phyloP scores from a whole-genome alignment of 2,797 vertebrate genomes.

The Enteromius anoplus region DNA sequence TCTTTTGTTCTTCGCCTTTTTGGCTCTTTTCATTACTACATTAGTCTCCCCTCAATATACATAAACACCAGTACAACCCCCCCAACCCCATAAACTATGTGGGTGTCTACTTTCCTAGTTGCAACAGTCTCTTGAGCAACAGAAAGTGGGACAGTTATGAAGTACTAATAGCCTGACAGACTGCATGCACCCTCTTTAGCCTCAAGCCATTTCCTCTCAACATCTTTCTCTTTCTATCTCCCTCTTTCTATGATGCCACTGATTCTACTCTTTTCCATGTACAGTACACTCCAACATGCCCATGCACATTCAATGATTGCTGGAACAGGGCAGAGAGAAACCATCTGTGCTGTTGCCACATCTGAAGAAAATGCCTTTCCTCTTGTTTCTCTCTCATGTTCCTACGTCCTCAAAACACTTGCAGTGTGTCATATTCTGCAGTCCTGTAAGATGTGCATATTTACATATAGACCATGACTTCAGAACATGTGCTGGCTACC shows the following conservation, averaged over 20 bases:
- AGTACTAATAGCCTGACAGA: constrained; percentile 52
- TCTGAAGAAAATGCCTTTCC: not conserved
- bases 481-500: not conserved
- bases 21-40: constrained; percentile 25
- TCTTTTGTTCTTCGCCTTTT: constrained; percentile 1
- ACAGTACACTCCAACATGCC: constrained; percentile 19
- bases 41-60: constrained; percentile 25
- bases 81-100: not conserved
- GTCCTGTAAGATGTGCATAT: not conserved
- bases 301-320: constrained; percentile 9
- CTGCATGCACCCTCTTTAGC: constrained; percentile 26
- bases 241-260: constrained; percentile 5
- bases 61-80: not conserved
- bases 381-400: not conserved
- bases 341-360: not conserved
- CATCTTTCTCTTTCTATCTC: constrained; percentile 14
- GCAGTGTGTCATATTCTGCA: not conserved
- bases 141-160: constrained; percentile 46
- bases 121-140: constrained; percentile 44
- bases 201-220: constrained; percentile 44
- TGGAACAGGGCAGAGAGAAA: not conserved
- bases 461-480: constrained; percentile 4
- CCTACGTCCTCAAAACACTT: not conserved
- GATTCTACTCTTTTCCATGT: constrained; percentile 23
- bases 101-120: constrained; percentile 27